A percentile compares a stretch with the other conserved stretches of the same genome.
Conservation (phyloP, 2,888 invertebrate species). For the Lycocerus yunnanus region DNA sequence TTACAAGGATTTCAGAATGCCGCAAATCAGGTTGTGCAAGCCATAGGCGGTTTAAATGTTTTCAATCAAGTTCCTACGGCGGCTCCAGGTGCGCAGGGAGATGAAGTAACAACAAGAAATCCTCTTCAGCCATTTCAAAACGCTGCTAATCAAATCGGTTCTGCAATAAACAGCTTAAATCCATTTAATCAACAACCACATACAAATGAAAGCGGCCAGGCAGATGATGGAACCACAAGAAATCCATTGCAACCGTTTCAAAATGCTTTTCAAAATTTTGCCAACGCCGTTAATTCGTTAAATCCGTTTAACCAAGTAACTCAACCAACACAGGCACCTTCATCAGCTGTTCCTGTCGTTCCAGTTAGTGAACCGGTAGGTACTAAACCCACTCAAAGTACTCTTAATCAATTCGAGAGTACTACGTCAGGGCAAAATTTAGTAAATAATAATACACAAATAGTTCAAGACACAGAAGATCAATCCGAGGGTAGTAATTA, state of each 20-base stretch:
- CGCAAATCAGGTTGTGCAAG: constrained; percentile 21
- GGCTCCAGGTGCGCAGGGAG: constrained; percentile 30
- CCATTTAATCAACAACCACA: constrained; percentile 29
- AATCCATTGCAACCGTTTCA: constrained; percentile 26
- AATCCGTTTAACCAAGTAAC: constrained; percentile 27
- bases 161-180: constrained; percentile 16
- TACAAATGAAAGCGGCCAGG: not conserved
- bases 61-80: constrained; percentile 28
- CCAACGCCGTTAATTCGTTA: constrained; percentile 26
- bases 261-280: constrained; percentile 21
- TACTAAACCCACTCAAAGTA: not conserved
- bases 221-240: constrained; percentile 9
- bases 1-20: constrained; percentile 27
- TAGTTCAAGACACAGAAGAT: not conserved
- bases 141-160: constrained; percentile 6
- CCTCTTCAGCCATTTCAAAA: constrained; percentile 26
- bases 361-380: not conserved
- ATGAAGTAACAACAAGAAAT: constrained; percentile 23
- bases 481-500: not conserved
- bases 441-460: no score
- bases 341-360: not conserved
- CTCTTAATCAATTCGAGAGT: not conserved
- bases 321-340: not conserved
- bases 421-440: not conserved
- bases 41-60: constrained; percentile 30